Percentiles rank a stretch among this genome's conserved stretches.
phyloP scores from a whole-genome alignment of 1,140 invertebrate species.

The Caenorhabditis tropicalis region DNA sequence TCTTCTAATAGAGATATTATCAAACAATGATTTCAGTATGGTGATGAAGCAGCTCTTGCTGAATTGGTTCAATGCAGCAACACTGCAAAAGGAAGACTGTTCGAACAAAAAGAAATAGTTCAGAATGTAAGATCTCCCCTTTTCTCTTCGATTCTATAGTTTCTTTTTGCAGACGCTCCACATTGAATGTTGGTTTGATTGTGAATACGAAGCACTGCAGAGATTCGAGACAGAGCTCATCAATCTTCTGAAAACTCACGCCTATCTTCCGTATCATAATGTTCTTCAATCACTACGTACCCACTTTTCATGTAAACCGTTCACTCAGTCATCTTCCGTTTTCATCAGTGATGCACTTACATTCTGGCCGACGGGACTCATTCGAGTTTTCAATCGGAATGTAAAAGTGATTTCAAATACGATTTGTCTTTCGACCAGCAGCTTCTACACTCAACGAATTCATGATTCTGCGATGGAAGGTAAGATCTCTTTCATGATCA shows the following conservation, averaged over 20 bases:
- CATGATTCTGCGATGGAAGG: constrained; percentile 27
- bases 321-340: background rate
- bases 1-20: no score
- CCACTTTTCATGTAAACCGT: background rate
- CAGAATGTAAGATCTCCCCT: background rate
- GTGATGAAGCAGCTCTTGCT: background rate
- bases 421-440: constrained; percentile 22
- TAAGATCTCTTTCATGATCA: no score
- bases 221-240: background rate
- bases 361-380: constrained; percentile 8
- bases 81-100: background rate
- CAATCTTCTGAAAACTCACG: constrained; percentile 12
- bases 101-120: constrained; percentile 13
- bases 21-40: background rate
- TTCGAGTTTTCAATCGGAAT: background rate
- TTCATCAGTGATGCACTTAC: background rate
- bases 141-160: background rate
- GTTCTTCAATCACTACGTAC: constrained; percentile 4
- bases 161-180: background rate
- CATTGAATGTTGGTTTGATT: background rate
- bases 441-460: constrained; percentile 11
- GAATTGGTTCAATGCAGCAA: constrained; percentile 27
- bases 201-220: background rate
- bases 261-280: background rate
- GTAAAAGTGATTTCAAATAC: constrained; percentile 11